These are phyloP conservation scores for Maccullochella peelii DNA, from an alignment of 2,113 vertebrate species.

Conservation along the genomic window DNA sequence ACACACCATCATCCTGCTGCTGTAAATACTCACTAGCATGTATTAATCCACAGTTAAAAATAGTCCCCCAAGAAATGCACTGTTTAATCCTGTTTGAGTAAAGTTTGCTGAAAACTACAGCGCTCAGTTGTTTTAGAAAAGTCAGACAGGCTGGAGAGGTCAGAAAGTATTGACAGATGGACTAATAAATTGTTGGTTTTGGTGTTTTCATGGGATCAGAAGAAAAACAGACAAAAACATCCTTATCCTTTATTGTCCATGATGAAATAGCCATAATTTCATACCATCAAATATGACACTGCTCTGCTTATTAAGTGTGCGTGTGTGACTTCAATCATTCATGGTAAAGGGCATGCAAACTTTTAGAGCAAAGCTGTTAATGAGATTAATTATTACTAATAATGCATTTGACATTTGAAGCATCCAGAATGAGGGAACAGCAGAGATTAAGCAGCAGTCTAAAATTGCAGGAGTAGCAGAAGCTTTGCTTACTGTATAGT, in stretches of 20 bases:
- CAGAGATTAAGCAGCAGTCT: constrained; percentile 36
- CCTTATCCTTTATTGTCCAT: neutral
- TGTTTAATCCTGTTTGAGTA: neutral
- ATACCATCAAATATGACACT: constrained; percentile 24
- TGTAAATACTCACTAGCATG: neutral
- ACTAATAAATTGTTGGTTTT: neutral
- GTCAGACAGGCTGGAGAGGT: neutral
- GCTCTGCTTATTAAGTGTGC: neutral
- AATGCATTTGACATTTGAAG: constrained; percentile 30
- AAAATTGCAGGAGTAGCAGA: constrained; percentile 21
- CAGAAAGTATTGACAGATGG: neutral
- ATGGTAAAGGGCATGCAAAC: constrained; percentile 60
- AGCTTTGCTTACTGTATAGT: constrained; percentile 15
- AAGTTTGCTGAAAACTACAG: neutral
- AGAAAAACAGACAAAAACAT: neutral
- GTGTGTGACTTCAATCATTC: constrained; percentile 3
- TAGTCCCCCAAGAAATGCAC: neutral
- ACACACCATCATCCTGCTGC: no score
- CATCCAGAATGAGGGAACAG: constrained; percentile 45
- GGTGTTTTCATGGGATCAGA: constrained; percentile 34
- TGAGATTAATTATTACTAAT: constrained; percentile 45
- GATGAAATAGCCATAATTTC: constrained; percentile 7
- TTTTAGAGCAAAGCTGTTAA: constrained; percentile 72
- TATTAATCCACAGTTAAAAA: neutral
- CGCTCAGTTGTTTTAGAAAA: neutral